These are phyloP conservation scores for Pilophorus perplexus DNA, from an alignment of 2,888 invertebrate species.

Conservation along the genomic window DNA sequence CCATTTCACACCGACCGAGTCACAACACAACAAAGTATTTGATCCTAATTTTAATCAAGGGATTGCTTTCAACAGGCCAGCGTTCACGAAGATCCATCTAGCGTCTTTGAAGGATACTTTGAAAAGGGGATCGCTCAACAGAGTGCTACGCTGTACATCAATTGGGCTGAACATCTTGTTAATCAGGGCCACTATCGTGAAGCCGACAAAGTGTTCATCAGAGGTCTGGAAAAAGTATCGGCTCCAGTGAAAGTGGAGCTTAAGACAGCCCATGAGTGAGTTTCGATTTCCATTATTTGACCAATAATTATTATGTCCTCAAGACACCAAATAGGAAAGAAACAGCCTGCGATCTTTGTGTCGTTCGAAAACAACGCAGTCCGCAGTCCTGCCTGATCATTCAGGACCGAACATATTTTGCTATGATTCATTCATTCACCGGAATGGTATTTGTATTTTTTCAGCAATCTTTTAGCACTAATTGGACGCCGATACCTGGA, in stretches of 20 bases:
- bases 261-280: conserved; percentile 19
- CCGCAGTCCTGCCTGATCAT: no score
- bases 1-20: no score
- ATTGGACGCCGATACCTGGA: no score
- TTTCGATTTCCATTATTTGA: background rate
- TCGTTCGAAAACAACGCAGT: no score
- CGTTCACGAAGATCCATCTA: conserved; percentile 69
- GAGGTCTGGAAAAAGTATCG: conserved; percentile 56
- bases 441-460: no score
- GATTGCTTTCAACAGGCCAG: no score
- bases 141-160: conserved; percentile 79
- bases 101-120: conserved; percentile 76
- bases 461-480: no score
- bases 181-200: conserved; percentile 73
- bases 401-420: no score
- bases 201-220: conserved; percentile 76
- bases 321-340: background rate
- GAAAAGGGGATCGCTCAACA: conserved; percentile 76
- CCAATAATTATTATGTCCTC: background rate
- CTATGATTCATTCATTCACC: no score
- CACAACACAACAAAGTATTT: no score
- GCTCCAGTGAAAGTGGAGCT: background rate
- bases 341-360: no score
- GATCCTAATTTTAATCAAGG: no score
- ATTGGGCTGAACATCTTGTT: conserved; percentile 88